Evolutionary conservation across 2,888 invertebrate genomes (phyloP).

Genomic region (Drosophila buzzatii): DNA sequence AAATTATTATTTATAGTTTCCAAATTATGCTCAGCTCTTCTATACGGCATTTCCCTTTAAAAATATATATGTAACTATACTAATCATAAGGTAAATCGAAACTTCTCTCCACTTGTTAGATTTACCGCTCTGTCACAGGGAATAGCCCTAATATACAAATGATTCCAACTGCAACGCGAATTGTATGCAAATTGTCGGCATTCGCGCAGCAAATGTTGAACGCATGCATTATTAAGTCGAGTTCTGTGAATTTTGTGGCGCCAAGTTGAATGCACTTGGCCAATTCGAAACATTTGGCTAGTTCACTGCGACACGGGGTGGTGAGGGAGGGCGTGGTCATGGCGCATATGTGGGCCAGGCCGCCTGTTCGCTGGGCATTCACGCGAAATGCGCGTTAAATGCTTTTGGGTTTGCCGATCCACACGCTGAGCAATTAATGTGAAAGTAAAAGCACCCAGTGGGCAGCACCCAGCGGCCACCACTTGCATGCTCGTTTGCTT

Average conservation of each 20-base stretch:
- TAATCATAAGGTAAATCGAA: too few species aligned
- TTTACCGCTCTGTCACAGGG: neutral
- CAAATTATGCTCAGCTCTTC: neutral
- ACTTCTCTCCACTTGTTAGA: too few species aligned
- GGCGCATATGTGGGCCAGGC: constrained; percentile 1
- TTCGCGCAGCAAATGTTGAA: neutral
- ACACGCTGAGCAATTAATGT: constrained; percentile 52
- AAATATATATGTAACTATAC: too few species aligned
- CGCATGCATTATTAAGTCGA: constrained; percentile 17
- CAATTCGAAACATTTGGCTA: constrained; percentile 9
- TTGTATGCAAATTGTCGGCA: constrained; percentile 14
- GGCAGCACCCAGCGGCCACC: neutral
- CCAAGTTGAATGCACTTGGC: constrained; percentile 56
- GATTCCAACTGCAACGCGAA: neutral
- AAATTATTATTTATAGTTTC: neutral
- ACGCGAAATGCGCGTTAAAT: constrained; percentile 70
- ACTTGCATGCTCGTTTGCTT: neutral
- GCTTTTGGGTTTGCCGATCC: constrained; percentile 43
- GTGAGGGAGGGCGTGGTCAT: neutral
- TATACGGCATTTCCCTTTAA: neutral
- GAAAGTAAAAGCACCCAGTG: constrained; percentile 56
- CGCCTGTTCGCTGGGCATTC: constrained; percentile 45
- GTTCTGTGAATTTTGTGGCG: constrained; percentile 16
- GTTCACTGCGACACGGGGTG: neutral
- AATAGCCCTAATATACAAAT: neutral